Evolutionary conservation across 2,888 invertebrate species (phyloP), one percentile per base, ranked within the genome.

Genomic region (Meandrusa payeni): DNA sequence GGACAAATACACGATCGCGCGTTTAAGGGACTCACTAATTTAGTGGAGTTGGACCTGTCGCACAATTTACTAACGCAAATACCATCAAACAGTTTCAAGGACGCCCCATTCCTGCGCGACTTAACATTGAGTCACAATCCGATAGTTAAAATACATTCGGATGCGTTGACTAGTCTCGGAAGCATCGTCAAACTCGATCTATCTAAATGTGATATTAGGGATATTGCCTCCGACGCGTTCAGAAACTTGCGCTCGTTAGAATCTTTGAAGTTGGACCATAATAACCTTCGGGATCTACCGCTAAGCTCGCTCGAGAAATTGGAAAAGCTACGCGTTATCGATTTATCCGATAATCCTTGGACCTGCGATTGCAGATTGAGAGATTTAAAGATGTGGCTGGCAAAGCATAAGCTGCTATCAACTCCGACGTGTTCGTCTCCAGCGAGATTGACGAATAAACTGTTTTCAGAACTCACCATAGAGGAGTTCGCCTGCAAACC

Each of bases 401-500:
- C 92, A 36, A 91, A 92, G 61, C 91, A 93, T 55, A 94, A 95
- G 66, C 91, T 93, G 57, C 90, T 93, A n/a, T 92, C 95, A 38
- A 92, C 94, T 3, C 95, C 96, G 0, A 79, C 91, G 12, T 97
- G 96, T 64, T 90, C 91, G 10, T 92, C 92, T 2, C 95, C 95
- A 0, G 90, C 91, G 42, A 86, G 94, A 23, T 83, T 94, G 6
- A 89, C 92, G 28, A 92, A 93, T 65, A 90, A 92, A 61, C 91
- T 91, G 11, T 95, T 96, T 77, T 90, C 91, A 3, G 95, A 95
- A 49, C 76, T 96, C 44, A 89, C 91, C 28, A 90, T 94, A 33
- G 94, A 95, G 57, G 95, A 96, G 65, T 95, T 95, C 66, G 96
- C 96, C 1, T 96, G 96, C 69, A 92, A 93, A 48, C 96, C 96